Percentiles rank a stretch among this genome's conserved stretches.
phyloP scores from a whole-genome alignment of 2,113 vertebrate genomes.

The Arenaria interpres region DNA sequence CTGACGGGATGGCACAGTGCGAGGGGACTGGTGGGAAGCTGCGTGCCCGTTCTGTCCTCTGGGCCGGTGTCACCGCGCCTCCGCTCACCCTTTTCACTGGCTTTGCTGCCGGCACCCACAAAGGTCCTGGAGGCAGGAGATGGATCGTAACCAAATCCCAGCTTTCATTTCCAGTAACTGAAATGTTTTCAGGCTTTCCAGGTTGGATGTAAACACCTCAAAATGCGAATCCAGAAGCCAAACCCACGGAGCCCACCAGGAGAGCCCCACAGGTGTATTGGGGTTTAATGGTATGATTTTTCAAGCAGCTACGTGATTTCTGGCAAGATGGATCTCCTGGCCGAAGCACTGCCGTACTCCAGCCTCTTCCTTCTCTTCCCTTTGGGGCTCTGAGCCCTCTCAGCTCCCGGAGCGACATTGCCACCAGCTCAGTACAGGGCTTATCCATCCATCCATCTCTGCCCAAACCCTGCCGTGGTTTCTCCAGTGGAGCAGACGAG shows the following conservation, averaged over 20 bases:
- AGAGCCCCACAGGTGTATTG: background rate
- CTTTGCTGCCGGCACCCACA: background rate
- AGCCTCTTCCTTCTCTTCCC: background rate
- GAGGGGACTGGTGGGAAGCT: background rate
- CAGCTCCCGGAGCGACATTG: background rate
- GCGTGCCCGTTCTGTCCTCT: background rate
- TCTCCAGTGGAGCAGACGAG: background rate
- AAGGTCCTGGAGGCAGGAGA: background rate
- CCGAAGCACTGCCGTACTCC: accelerated
- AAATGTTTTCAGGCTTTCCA: background rate
- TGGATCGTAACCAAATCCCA: background rate
- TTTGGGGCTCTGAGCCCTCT: background rate
- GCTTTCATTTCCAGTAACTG: background rate
- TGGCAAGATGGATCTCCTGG: background rate
- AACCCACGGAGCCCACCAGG: background rate
- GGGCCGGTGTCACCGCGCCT: accelerated
- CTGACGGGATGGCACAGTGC: accelerated
- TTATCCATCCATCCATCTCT: accelerated
- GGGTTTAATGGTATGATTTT: background rate
- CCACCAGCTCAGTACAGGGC: background rate
- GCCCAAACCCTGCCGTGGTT: background rate
- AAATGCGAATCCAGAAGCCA: background rate
- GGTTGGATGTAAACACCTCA: background rate
- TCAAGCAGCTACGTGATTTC: background rate
- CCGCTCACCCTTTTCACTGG: accelerated